Conservation (phyloP, 2,797 vertebrate genomes). For the Erithacus rubecula region DNA sequence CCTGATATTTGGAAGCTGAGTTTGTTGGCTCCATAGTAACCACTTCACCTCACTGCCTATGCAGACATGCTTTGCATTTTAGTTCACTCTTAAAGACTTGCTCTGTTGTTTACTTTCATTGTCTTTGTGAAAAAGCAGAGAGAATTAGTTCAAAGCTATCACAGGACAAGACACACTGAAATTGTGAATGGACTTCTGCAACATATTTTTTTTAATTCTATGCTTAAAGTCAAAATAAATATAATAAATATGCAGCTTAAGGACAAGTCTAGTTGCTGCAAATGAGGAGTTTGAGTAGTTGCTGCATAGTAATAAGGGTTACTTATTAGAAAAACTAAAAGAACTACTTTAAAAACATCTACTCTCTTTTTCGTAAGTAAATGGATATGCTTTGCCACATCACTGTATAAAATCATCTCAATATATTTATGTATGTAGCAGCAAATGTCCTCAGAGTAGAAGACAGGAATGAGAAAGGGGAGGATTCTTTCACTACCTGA, state of each 20-base stretch:
- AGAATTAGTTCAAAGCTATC: conserved; percentile 5
- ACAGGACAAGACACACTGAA: background rate
- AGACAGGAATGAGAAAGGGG: background rate
- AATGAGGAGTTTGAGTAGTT: background rate
- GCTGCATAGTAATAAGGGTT: background rate
- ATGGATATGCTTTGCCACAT: background rate
- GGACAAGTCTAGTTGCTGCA: background rate
- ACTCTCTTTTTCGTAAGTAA: background rate
- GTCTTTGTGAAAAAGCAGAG: conserved; percentile 6
- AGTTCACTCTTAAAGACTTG: conserved; percentile 63
- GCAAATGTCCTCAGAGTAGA: background rate
- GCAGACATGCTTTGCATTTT: conserved; percentile 76
- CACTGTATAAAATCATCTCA: background rate
- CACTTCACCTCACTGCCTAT: conserved; percentile 69
- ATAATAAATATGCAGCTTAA: background rate
- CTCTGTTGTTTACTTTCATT: conserved; percentile 51
- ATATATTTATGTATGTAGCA: background rate
- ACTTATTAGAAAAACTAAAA: background rate
- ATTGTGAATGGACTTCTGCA: background rate
- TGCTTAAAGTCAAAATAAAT: background rate
- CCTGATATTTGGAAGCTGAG: conserved; percentile 70
- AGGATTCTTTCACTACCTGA: background rate
- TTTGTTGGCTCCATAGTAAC: conserved; percentile 83
- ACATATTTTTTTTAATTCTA: background rate
- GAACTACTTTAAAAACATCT: background rate